Conservation (phyloP, 2,888 invertebrate genomes). For the Papilio elwesi region DNA sequence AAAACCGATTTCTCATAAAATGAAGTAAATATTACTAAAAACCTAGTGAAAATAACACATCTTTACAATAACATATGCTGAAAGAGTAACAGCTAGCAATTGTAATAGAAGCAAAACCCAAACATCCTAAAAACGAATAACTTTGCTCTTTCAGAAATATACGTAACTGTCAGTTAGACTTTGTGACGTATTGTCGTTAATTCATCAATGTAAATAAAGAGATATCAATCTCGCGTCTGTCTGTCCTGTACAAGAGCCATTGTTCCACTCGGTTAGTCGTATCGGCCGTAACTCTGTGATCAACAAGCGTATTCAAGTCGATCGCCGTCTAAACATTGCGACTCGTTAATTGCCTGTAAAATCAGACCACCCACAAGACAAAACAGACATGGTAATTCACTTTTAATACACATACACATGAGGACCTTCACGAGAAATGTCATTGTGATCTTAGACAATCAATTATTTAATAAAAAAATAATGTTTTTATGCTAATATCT, state of each 20-base stretch:
- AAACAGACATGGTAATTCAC: not conserved
- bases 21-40: no score
- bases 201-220: slow-evolving; percentile 7
- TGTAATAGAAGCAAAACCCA: no score
- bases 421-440: no score
- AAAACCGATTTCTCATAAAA: no score
- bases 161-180: not conserved
- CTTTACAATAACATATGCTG: no score
- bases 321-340: slow-evolving; percentile 44
- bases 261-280: slow-evolving; percentile 51
- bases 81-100: no score
- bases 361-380: slow-evolving; percentile 59
- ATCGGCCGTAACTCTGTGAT: slow-evolving; percentile 50
- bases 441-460: no score
- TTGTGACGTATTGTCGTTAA: not conserved
- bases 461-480: no score
- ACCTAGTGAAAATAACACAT: no score
- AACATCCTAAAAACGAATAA: no score
- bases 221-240: not conserved
- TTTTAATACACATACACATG: not conserved
- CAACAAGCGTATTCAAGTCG: slow-evolving; percentile 44
- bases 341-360: slow-evolving; percentile 56
- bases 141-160: no score
- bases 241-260: slow-evolving; percentile 15
- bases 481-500: no score